Evolutionary conservation across 2,888 invertebrate genomes (phyloP), one percentile per base, ranked within the genome.

Genomic region (Notocelia uddmanniana): DNA sequence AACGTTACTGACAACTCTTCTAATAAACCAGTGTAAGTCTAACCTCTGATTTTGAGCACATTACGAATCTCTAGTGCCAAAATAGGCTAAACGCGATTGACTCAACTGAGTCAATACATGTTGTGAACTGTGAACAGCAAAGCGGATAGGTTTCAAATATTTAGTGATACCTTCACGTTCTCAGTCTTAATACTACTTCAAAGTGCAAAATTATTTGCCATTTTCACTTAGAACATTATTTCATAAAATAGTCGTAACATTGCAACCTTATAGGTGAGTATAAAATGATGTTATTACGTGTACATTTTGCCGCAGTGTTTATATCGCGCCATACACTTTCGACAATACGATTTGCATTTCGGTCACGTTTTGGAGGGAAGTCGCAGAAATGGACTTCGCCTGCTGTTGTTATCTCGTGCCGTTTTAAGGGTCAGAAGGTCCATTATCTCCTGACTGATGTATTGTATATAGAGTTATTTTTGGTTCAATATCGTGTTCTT

Each of bases 361-460:
- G 69, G 81, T 84, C 89, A 89, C 89, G 89, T 87, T 79, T 74
- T 75, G 73, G 75, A 73, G 76, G 77, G 77, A 81, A 85, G 83
- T 83, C 81, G 78, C 78, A 79, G 80, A 81, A 83, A 85, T 83
- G 81, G 84, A 85, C 85, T 74, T 77, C 55, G 73, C 19, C 48
- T 58, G 68, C 63, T 60, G 55, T 73, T 73, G 73, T 73, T 73
- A 74, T 72, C 68, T 72, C 50, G 55, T 54, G 55, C 31, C 62
- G 26, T 72, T 72, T 71, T 60, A 62, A 54, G 67, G 60, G 67
- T 55, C 72, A 60, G 62, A 72, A 55, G 48, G 55, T 37, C 62
- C 72, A 68, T 72, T 71, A 71, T 67, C 54, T 59, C 45, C 57
- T 55, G 45, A 57, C 23, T 55, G 59, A 59, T 60, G 54, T 66